These are phyloP conservation scores for Mechanitis messenoides DNA, from an alignment of 2,888 invertebrate species.

Conservation along the genomic window DNA sequence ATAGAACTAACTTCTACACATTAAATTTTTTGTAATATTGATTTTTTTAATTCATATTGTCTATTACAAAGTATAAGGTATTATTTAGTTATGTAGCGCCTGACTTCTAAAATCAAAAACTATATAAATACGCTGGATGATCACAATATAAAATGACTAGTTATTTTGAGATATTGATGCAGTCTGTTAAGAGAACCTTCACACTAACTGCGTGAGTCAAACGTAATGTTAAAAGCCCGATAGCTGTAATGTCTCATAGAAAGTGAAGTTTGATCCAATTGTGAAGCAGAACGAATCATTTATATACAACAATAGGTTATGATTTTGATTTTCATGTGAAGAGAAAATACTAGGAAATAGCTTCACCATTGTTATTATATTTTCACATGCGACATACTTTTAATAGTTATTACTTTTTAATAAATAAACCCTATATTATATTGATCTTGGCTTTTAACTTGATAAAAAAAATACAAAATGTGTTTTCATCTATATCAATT, in stretches of 20 bases:
- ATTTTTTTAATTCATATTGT: no score
- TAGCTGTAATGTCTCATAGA: conserved; percentile 52
- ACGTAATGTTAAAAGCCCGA: background rate
- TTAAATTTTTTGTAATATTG: no score
- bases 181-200: no score
- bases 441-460: background rate
- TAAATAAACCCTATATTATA: conserved; percentile 5
- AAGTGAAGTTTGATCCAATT: conserved; percentile 63
- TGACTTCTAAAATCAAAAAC: no score
- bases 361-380: conserved; percentile 24
- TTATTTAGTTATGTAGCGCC: no score
- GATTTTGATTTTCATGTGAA: conserved; percentile 34
- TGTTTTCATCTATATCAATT: no score
- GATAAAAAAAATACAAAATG: background rate
- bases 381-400: conserved; percentile 25
- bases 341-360: conserved; percentile 29
- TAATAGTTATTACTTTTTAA: conserved; percentile 2
- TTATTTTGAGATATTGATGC: no score
- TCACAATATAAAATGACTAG: no score
- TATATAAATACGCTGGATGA: no score
- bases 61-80: no score
- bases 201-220: background rate
- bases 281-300: conserved; percentile 64
- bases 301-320: conserved; percentile 36
- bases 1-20: no score